These are phyloP conservation scores for Gisinianus flammeolus DNA, from an alignment of 2,888 invertebrate species.

Conservation along the genomic window DNA sequence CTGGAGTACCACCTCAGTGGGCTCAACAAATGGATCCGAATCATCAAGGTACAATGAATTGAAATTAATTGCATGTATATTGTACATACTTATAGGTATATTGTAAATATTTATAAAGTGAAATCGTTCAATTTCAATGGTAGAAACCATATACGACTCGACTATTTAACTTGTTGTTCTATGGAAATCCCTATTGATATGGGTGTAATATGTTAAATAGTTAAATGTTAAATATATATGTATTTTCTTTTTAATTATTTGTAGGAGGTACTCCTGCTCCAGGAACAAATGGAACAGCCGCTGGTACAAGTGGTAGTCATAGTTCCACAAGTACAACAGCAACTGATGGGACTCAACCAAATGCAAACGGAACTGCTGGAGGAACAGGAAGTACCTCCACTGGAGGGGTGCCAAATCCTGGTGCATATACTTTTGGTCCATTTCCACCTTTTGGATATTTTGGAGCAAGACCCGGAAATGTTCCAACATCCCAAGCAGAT, in stretches of 20 bases:
- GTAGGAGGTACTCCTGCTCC: neutral
- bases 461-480: constrained; percentile 15
- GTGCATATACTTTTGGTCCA: constrained; percentile 45
- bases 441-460: constrained; percentile 55
- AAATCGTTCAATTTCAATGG: too few species aligned
- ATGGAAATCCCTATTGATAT: too few species aligned
- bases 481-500: constrained; percentile 2
- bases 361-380: constrained; percentile 39
- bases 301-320: neutral
- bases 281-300: constrained; percentile 2
- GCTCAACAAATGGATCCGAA: constrained; percentile 45
- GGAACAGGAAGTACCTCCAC: constrained; percentile 48
- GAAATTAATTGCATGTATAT: neutral
- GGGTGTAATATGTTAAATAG: too few species aligned
- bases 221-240: too few species aligned
- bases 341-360: constrained; percentile 16
- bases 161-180: too few species aligned
- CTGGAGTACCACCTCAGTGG: constrained; percentile 48
- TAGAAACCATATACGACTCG: too few species aligned
- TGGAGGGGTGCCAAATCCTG: constrained; percentile 34
- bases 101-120: neutral
- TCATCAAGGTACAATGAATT: neutral
- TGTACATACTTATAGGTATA: neutral
- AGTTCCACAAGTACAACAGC: constrained; percentile 4
- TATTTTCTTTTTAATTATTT: too few species aligned